A percentile compares a stretch with the other conserved stretches of the same genome.
Evolutionary conservation across 2,888 invertebrate species (phyloP).

Genomic region (Ligdia adustata): DNA sequence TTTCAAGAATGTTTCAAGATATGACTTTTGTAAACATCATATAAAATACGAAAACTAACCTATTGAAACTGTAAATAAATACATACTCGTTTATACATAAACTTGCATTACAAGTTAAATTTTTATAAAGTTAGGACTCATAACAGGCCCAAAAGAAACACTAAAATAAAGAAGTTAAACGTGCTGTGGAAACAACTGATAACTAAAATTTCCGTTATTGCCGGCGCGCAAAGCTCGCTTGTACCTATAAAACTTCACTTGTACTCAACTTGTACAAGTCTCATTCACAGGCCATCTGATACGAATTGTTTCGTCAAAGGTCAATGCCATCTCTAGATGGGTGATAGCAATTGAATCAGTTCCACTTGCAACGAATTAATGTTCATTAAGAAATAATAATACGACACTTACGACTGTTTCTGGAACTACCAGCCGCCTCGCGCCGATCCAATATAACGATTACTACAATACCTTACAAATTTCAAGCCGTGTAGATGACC

Average conservation of each 20-base stretch:
- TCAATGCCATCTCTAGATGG: constrained; percentile 73
- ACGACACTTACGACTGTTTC: constrained; percentile 54
- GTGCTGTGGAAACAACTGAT: constrained; percentile 5
- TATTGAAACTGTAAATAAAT: too few species aligned
- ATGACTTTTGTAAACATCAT: too few species aligned
- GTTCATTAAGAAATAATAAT: constrained; percentile 71
- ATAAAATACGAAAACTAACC: too few species aligned
- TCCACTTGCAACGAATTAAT: constrained; percentile 81
- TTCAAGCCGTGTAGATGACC: constrained; percentile 46
- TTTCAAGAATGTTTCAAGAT: too few species aligned
- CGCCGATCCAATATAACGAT: constrained; percentile 52
- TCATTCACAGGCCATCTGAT: constrained; percentile 46
- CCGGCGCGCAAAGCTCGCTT: constrained; percentile 30
- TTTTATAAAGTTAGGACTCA: constrained; percentile 10
- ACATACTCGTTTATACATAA: too few species aligned
- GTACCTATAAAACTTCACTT: constrained; percentile 36
- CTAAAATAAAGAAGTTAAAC: constrained; percentile 16
- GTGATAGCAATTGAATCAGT: constrained; percentile 82
- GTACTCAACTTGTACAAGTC: constrained; percentile 41
- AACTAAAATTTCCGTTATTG: constrained; percentile 39
- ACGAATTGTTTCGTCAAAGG: constrained; percentile 71
- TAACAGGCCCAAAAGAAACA: constrained; percentile 11
- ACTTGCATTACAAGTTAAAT: too few species aligned
- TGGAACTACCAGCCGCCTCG: constrained; percentile 40
- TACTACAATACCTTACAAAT: constrained; percentile 50